Evolutionary conservation across 2,113 vertebrate species (phyloP).

Genomic region (Scalopus aquaticus): DNA sequence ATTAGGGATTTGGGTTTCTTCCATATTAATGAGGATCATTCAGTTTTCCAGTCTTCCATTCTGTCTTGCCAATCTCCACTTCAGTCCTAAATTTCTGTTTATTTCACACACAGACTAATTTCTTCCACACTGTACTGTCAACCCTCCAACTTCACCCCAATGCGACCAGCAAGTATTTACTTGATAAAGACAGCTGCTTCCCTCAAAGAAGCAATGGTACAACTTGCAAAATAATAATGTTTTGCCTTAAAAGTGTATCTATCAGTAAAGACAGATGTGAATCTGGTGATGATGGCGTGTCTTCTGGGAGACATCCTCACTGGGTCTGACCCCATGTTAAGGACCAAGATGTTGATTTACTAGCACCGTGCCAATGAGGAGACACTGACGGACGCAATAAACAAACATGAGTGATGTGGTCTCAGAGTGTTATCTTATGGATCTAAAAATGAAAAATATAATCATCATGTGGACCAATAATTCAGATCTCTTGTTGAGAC

Average conservation of each 20-base stretch:
- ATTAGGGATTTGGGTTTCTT: neutral
- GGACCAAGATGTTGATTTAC: neutral
- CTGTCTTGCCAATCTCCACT: neutral
- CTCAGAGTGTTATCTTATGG: neutral
- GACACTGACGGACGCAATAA: neutral
- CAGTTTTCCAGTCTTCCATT: neutral
- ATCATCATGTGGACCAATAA: neutral
- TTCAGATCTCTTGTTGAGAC: neutral
- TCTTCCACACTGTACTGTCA: neutral
- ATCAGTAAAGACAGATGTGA: neutral
- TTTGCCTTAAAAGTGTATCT: neutral
- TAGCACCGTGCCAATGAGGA: neutral
- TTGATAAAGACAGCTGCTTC: neutral
- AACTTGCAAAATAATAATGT: neutral
- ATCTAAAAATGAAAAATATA: neutral
- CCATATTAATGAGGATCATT: neutral
- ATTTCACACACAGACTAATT: neutral
- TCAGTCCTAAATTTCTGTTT: neutral
- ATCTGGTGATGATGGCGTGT: neutral
- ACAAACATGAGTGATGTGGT: neutral
- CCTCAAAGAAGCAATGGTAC: neutral
- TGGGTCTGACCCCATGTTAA: neutral
- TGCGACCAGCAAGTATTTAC: neutral
- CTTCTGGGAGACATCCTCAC: neutral
- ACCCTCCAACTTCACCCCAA: neutral